Base-by-base conservation (phyloP, 1,140 invertebrate species). In the Heterodera schachtii region DNA sequence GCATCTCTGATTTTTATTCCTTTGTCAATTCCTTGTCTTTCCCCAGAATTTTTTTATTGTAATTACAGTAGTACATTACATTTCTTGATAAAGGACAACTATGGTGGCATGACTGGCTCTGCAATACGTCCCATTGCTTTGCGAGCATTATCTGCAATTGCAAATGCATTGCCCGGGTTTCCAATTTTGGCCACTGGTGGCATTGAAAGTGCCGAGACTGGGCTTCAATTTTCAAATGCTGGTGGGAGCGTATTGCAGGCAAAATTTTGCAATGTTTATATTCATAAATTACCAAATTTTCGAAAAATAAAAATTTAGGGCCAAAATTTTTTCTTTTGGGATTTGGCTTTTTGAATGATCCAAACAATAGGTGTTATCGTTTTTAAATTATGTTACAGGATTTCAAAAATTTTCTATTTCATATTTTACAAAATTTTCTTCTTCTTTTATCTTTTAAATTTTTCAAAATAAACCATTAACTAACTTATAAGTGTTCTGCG, bases 21-120 rank as follows among this genome's bases (percentile, higher is more conserved):
- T n/a, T n/a, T n/a, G n/a, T n/a, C n/a, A n/a, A n/a, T n/a, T n/a
- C n/a, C n/a, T n/a, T n/a, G n/a, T n/a, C n/a, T n/a, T n/a, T n/a
- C n/a, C n/a, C n/a, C n/a, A n/a, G n/a, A n/a, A n/a, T n/a, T n/a
- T n/a, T 73, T 77, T 69, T 5, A 41, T 16, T 4, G 4, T 49
- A 5, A 69, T 69, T 69, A 5, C n/a, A 69, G 16, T 69, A n/a
- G n/a, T n/a, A n/a, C 3, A 52, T 5, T 60, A 16, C 19, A 60
- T 60, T 60, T 60, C 19, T 60, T 60, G 57, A 4, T 60, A 91
- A 41, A 83, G 92, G 47, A 98, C 96, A 8, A 98, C 96, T 98
- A 98, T 90, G 97, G 97, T 19, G 97, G 97, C 8, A 93, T 99
- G 4, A 96, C 95, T 6, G 97, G 97, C 60, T 98, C 97, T 90